Evolutionary conservation across 2,113 vertebrate genomes (phyloP), one percentile per base, ranked within the genome.

Genomic region (Tychaedon coryphoeus): DNA sequence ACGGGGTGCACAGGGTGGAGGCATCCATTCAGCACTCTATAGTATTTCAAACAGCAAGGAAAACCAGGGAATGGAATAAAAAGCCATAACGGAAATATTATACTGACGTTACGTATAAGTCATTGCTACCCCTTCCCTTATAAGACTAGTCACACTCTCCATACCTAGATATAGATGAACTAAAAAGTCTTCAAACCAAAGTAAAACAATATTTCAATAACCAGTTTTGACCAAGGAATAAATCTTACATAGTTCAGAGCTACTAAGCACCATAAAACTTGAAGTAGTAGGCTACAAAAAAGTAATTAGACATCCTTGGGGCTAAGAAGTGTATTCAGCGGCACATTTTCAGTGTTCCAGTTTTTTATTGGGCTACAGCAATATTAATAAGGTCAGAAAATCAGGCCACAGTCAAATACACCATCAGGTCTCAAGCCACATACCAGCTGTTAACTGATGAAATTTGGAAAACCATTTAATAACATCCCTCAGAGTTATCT

Each of bases 321-420:
- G 12, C 22, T 80, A 86, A 80, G 38, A 76, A 73, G 10, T 15
- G 8, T 61, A 70, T 65, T 82, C 61, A 71, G 9, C 28, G 51
- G 60, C 11, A 23, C 0, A 15, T 70, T 76, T 62, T 38, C 36
- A 58, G 26, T 7, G 42, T 29, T 23, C 8, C 36, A 22, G 0
- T 9, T 67, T 77, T 85, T 69, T 22, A 48, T 0, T 51, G 18
- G 36, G 13, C 50, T 70, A 73, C 22, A 65, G 19, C 17, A 73
- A 76, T 78, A 88, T 43, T 43, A 48, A 9, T 45, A 61, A 86
- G 15, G 18, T 60, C 93, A 69, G 45, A 88, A 95, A 73, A 90
- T 38, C 33, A 67, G 36, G 13, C 19, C 29, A 54, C 33, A 58
- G 24, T 7, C 24, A 73, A 83, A 91, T 14, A 86, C 5, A 34